Conservation (phyloP, 2,797 vertebrate genomes). For the Sebastiscus albofasciatus region DNA sequence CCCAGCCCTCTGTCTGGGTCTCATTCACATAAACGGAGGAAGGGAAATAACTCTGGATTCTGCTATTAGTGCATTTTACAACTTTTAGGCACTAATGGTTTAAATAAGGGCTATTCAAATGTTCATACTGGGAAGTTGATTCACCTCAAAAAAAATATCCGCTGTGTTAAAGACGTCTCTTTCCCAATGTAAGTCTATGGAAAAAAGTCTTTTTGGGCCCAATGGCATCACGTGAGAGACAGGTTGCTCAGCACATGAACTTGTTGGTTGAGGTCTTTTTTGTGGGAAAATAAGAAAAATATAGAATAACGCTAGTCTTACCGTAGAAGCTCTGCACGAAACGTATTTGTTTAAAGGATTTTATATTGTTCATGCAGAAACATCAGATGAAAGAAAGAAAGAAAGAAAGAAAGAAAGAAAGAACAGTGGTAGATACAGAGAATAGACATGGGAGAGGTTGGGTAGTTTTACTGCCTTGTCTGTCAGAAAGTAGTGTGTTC, state of each 20-base stretch:
- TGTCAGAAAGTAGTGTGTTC: slow-evolving; percentile 32
- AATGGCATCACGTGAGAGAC: too few relatives aligned
- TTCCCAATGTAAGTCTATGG: too few relatives aligned
- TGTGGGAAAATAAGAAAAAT: not conserved
- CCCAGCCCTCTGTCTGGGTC: too few relatives aligned
- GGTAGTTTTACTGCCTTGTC: slow-evolving; percentile 15
- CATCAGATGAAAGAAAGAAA: not conserved
- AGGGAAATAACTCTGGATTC: too few relatives aligned
- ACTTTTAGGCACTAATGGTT: too few relatives aligned
- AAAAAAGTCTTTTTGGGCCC: too few relatives aligned
- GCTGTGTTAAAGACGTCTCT: too few relatives aligned
- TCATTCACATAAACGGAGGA: too few relatives aligned
- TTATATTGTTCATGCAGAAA: not conserved
- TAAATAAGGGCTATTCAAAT: too few relatives aligned
- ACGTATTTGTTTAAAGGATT: not conserved
- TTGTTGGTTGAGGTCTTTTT: not conserved
- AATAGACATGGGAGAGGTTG: not conserved
- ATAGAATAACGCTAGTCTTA: not conserved
- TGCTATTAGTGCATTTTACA: too few relatives aligned
- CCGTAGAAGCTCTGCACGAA: not conserved
- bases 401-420: not conserved
- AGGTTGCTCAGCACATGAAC: not conserved
- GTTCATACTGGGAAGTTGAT: too few relatives aligned
- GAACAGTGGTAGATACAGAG: not conserved
- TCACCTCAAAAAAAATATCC: too few relatives aligned